phyloP scores from a whole-genome alignment of 35 echinoderm and acorn worm species.

The Heliocidaris tuberculata region DNA sequence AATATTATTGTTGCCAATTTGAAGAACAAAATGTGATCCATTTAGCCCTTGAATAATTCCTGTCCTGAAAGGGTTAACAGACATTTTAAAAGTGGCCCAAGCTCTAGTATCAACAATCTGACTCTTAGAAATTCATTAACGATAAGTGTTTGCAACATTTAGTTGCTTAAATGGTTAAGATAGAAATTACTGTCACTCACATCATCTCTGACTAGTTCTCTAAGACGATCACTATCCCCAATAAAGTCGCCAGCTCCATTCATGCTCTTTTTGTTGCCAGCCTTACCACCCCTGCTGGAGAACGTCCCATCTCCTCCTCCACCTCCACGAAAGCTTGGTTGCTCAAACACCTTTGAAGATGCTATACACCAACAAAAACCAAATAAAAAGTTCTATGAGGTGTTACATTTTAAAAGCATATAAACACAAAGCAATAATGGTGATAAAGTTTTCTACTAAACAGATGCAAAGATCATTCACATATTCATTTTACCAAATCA shows the following conservation, averaged over 20 bases:
- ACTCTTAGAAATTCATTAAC: too few relatives aligned
- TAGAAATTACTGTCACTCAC: not conserved
- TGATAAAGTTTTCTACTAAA: not conserved
- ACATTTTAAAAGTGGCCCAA: too few relatives aligned
- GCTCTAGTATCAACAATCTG: too few relatives aligned
- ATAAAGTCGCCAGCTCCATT: conserved; percentile 7
- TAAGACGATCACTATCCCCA: conserved; percentile 1
- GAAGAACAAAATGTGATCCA: too few relatives aligned
- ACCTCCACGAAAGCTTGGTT: conserved; percentile 33
- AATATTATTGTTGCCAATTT: too few relatives aligned
- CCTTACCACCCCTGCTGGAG: not conserved
- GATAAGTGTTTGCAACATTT: too few relatives aligned
- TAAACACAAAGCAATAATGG: not conserved
- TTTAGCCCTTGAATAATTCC: too few relatives aligned
- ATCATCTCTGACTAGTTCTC: conserved; percentile 43
- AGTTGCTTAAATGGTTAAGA: too few relatives aligned
- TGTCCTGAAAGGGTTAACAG: too few relatives aligned
- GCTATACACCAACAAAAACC: not conserved
- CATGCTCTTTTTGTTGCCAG: not conserved
- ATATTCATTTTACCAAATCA: too few relatives aligned
- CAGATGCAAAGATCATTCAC: too few relatives aligned
- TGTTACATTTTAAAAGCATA: not conserved
- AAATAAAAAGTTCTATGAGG: too few relatives aligned
- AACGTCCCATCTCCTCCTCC: conserved; percentile 16
- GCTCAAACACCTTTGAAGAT: conserved; percentile 23